Evolutionary conservation across 2,113 vertebrate genomes (phyloP).

Genomic region (Alouatta palliata): DNA sequence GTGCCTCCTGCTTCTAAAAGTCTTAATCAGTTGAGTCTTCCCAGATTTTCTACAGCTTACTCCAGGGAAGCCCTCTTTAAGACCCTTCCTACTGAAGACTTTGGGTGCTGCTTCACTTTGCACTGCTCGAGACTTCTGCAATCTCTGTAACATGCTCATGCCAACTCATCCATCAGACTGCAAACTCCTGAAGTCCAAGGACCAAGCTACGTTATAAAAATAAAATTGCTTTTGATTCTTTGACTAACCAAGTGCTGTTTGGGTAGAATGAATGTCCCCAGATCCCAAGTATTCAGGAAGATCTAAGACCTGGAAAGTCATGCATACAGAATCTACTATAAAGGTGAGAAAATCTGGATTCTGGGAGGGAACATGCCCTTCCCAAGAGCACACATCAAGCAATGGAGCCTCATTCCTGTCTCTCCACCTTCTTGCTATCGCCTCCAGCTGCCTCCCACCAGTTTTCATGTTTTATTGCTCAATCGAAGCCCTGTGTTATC

Average conservation of each 20-base stretch:
- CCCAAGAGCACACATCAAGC: fast-evolving
- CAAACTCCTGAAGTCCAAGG: background rate
- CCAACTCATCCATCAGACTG: background rate
- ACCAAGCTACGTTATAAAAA: background rate
- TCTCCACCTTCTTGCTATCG: background rate
- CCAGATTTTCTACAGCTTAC: fast-evolving
- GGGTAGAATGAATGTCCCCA: background rate
- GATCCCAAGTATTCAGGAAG: background rate
- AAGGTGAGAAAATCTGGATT: background rate
- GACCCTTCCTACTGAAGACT: background rate
- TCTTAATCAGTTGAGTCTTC: background rate
- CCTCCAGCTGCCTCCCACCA: background rate
- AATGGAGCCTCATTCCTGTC: fast-evolving
- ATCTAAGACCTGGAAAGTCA: fast-evolving
- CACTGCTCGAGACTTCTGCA: too few relatives aligned
- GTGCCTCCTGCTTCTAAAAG: too few relatives aligned
- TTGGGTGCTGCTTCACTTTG: fast-evolving
- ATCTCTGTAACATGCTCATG: fast-evolving
- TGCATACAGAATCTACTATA: background rate
- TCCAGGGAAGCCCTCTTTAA: background rate
- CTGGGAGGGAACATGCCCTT: background rate
- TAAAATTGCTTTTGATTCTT: background rate
- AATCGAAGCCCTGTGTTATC: conserved; percentile 25
- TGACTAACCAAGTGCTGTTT: too few relatives aligned
- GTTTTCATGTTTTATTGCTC: conserved; percentile 47